These are phyloP conservation scores for Tachina grossa DNA, from an alignment of 2,888 invertebrate genomes.

Conservation along the genomic window DNA sequence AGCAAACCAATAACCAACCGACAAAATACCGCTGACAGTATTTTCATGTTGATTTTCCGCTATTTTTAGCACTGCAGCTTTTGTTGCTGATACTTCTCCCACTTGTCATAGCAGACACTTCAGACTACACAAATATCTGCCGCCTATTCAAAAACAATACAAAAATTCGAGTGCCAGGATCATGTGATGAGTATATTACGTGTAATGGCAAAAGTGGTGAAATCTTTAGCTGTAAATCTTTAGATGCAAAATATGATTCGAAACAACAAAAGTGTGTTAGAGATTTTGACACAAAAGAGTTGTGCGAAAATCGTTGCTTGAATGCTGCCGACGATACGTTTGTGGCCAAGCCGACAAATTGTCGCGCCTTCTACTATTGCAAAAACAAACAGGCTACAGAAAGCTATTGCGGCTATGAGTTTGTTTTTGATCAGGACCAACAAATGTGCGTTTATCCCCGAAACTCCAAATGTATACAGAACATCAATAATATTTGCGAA, in stretches of 20 bases:
- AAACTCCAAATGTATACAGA: conserved; percentile 74
- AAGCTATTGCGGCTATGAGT: conserved; percentile 71
- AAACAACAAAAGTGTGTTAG: conserved; percentile 73
- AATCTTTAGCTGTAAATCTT: conserved; percentile 71
- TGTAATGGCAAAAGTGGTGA: conserved; percentile 72
- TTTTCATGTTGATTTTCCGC: not conserved
- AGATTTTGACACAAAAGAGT: conserved; percentile 55
- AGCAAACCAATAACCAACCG: no score
- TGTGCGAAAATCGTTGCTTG: conserved; percentile 77
- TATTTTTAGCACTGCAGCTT: conserved; percentile 38
- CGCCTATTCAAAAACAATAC: conserved; percentile 75
- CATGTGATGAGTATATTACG: conserved; percentile 77
- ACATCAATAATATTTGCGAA: conserved; percentile 77
- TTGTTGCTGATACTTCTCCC: not conserved
- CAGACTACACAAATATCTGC: conserved; percentile 72
- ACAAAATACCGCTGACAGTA: no score
- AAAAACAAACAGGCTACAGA: conserved; percentile 61
- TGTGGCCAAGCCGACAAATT: conserved; percentile 76
- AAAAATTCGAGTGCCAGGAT: conserved; percentile 76
- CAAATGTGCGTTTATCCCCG: conserved; percentile 75
- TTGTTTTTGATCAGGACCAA: conserved; percentile 75
- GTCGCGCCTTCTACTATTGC: conserved; percentile 77
- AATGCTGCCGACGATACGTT: conserved; percentile 69
- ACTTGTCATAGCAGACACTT: not conserved
- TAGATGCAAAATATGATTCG: conserved; percentile 71